phyloP scores from a whole-genome alignment of 2,888 invertebrate genomes.

The Sarcophaga rosellei region DNA sequence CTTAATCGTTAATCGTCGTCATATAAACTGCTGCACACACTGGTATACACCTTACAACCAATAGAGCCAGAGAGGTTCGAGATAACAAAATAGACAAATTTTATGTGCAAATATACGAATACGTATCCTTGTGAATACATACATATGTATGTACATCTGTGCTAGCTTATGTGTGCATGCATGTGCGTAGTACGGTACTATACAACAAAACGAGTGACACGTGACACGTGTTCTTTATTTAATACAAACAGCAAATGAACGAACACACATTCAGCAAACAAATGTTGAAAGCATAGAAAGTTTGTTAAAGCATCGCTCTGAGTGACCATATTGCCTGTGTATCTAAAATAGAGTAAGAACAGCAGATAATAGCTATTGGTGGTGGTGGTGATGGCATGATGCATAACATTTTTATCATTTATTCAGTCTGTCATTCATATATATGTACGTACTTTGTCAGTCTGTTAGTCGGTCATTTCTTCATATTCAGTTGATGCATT shows the following conservation, averaged over 20 bases:
- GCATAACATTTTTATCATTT: constrained; percentile 20
- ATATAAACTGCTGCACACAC: neutral
- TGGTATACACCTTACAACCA: constrained; percentile 25
- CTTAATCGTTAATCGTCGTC: neutral
- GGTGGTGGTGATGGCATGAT: constrained; percentile 8
- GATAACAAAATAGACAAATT: constrained; percentile 52
- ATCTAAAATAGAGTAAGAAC: constrained; percentile 1
- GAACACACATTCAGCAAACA: neutral
- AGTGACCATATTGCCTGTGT: constrained; percentile 17
- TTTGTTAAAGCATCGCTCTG: neutral
- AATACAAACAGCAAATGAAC: constrained; percentile 41
- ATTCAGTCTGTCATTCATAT: constrained; percentile 20
- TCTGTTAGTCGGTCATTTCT: constrained; percentile 33
- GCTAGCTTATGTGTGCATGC: neutral
- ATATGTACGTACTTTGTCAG: neutral
- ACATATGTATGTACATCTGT: neutral
- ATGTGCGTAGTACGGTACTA: constrained; percentile 19
- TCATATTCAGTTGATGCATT: neutral
- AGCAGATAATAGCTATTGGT: neutral
- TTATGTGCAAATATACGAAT: constrained; percentile 41
- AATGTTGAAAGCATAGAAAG: neutral
- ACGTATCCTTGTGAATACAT: neutral
- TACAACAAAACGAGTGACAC: constrained; percentile 55
- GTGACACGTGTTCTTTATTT: constrained; percentile 58
- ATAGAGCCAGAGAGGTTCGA: constrained; percentile 23